Evolutionary conservation across 1,140 invertebrate species (phyloP).

Genomic region (Drosophila asahinai): DNA sequence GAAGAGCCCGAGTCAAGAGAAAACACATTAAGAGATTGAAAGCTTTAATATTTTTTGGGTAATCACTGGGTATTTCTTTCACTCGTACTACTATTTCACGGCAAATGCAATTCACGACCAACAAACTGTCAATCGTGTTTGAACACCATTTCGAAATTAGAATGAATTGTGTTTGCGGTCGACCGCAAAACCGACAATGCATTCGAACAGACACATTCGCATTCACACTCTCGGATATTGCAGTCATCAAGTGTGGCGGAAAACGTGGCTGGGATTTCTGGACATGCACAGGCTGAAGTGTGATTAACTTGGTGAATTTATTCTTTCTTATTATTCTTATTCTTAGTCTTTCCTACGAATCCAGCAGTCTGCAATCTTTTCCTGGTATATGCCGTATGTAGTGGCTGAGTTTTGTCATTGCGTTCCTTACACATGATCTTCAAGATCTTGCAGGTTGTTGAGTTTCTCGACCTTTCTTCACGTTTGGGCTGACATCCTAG

Average conservation of each 20-base stretch:
- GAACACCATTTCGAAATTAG: slow-evolving; percentile 33
- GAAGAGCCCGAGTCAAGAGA: too few relatives aligned
- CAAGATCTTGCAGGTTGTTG: too few relatives aligned
- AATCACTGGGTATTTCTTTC: slow-evolving; percentile 4
- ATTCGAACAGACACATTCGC: slow-evolving; percentile 23
- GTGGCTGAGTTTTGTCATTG: too few relatives aligned
- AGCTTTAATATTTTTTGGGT: neutral
- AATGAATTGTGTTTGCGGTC: slow-evolving; percentile 34
- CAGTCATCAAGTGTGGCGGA: slow-evolving; percentile 21
- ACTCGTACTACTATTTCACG: neutral
- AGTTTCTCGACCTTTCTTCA: too few relatives aligned
- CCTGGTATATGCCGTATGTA: too few relatives aligned
- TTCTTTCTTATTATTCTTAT: too few relatives aligned
- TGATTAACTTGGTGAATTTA: neutral
- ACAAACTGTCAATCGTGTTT: slow-evolving; percentile 24
- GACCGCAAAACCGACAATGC: slow-evolving; percentile 24
- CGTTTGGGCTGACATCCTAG: too few relatives aligned
- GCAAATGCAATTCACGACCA: neutral
- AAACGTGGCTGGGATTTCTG: slow-evolving; percentile 11
- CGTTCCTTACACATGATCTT: too few relatives aligned
- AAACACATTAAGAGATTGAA: neutral
- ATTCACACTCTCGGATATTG: slow-evolving; percentile 22
- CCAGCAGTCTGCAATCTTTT: too few relatives aligned
- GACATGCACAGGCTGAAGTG: slow-evolving; percentile 2
- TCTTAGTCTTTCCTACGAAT: too few relatives aligned